Conservation (phyloP, 2,797 vertebrate genomes). For the Sebastes flavidus region DNA sequence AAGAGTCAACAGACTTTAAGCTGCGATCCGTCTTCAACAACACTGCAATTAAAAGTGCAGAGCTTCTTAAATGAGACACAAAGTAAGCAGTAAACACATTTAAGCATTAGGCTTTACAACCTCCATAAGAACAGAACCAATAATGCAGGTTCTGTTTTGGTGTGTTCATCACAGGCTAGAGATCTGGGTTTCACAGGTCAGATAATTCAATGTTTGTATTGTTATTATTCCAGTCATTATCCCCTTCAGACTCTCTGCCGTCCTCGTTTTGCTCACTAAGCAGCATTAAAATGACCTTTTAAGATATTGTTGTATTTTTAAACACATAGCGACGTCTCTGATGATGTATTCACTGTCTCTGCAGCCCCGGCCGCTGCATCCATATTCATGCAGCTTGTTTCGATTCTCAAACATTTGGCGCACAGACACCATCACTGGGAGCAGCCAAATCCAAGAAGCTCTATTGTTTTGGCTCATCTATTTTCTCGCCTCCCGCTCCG, state of each 20-base stretch:
- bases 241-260: not conserved
- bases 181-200: not conserved
- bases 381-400: slow-evolving; percentile 42
- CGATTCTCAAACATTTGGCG: not conserved
- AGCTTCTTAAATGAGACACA: not conserved
- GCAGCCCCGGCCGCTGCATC: not conserved
- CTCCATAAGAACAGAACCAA: not conserved
- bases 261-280: not conserved
- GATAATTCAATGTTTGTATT: too few species aligned
- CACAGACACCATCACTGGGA: slow-evolving; percentile 4
- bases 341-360: slow-evolving; percentile 5
- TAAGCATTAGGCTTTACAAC: not conserved
- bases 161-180: not conserved
- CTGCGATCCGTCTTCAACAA: not conserved
- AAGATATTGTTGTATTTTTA: slow-evolving; percentile 1
- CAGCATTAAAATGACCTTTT: slow-evolving; percentile 11
- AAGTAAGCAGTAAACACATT: not conserved
- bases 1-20: not conserved
- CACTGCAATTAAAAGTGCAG: not conserved
- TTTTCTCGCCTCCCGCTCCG: slow-evolving; percentile 1
- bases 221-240: not conserved
- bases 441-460: slow-evolving; percentile 26
- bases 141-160: not conserved
- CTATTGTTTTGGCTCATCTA: slow-evolving; percentile 52
- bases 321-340: not conserved